A percentile compares a stretch with the other conserved stretches of the same genome.
These are phyloP conservation scores for Drosophila fungiperda DNA, from an alignment of 2,888 invertebrate species.

Conservation along the genomic window DNA sequence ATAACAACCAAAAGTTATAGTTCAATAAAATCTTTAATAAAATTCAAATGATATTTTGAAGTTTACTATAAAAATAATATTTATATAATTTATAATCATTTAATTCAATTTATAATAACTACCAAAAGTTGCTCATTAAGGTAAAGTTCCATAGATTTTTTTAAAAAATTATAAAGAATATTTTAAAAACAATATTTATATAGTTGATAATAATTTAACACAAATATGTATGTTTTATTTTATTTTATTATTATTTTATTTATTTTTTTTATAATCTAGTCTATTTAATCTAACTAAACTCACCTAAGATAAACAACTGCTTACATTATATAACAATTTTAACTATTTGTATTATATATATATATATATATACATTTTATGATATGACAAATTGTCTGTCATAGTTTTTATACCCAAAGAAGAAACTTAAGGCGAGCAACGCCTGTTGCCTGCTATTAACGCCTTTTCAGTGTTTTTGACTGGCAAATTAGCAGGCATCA, in stretches of 20 bases:
- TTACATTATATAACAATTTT: too few species aligned
- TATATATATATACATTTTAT: too few species aligned
- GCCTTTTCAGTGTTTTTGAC: slow-evolving; percentile 57
- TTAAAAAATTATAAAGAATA: neutral
- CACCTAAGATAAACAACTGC: neutral
- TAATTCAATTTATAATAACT: too few species aligned
- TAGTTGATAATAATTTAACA: too few species aligned
- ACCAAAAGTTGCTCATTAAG: too few species aligned
- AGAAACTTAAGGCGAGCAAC: slow-evolving; percentile 6
- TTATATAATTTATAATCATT: neutral
- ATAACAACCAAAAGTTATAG: neutral
- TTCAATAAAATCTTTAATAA: neutral
- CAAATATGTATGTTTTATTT: too few species aligned
- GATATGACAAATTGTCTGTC: neutral
- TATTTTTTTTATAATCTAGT: too few species aligned
- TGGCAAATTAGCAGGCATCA: slow-evolving; percentile 50
- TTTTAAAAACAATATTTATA: neutral
- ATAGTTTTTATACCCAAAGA: slow-evolving; percentile 2
- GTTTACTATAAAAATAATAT: neutral
- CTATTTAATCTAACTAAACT: neutral
- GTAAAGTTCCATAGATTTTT: neutral
- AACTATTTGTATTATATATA: neutral
- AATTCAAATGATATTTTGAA: neutral
- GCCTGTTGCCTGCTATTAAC: slow-evolving; percentile 41
- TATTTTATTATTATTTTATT: too few species aligned